Conservation (phyloP, 2,888 invertebrate genomes). For the Lepidocyrtinus sp. region DNA sequence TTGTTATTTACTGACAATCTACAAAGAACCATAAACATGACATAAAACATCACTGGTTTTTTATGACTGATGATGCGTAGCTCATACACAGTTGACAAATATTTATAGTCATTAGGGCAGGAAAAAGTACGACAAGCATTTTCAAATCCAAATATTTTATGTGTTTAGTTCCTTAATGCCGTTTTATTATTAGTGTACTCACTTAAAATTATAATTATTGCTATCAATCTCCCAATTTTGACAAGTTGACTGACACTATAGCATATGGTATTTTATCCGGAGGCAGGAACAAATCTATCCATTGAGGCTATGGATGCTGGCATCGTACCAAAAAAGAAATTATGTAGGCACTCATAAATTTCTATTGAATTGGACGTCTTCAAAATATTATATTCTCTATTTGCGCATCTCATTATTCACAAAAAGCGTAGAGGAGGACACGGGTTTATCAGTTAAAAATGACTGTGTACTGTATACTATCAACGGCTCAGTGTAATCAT, state of each 20-base stretch:
- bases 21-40: background rate
- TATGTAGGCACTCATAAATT: background rate
- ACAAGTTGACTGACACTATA: conserved; percentile 58
- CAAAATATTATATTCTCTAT: background rate
- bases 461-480: conserved; percentile 20
- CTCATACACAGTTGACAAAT: conserved; percentile 38
- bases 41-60: background rate
- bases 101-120: conserved; percentile 40
- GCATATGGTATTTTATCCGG: conserved; percentile 50
- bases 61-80: conserved; percentile 13
- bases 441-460: conserved; percentile 45
- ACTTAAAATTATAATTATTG: conserved; percentile 61
- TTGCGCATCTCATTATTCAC: background rate
- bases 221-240: conserved; percentile 58
- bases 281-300: conserved; percentile 17
- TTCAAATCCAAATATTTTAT: conserved; percentile 49
- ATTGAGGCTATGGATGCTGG: conserved; percentile 8
- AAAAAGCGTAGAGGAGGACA: conserved; percentile 29
- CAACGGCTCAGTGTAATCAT: conserved; percentile 35
- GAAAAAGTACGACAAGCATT: conserved; percentile 16
- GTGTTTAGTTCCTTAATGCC: conserved; percentile 24
- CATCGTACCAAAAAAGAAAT: conserved; percentile 27
- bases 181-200: conserved; percentile 49
- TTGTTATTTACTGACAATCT: background rate
- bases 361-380: background rate